phyloP scores from a whole-genome alignment of 2,113 vertebrate genomes.

The Ceuthmochares aereus region DNA sequence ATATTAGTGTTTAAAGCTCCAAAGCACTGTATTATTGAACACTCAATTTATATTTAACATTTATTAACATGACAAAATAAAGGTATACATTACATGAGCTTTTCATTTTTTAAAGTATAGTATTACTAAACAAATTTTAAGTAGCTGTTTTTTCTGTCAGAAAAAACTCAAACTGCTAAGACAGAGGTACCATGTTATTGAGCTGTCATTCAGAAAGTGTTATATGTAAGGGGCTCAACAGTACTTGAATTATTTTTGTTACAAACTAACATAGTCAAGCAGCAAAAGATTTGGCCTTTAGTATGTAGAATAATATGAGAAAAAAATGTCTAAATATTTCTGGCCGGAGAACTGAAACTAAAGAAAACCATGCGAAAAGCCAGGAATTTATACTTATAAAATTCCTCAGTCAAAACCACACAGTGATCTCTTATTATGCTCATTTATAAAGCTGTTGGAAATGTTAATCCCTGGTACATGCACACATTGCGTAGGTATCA shows the following conservation, averaged over 20 bases:
- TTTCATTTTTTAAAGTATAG: not conserved
- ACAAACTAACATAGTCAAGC: slow-evolving; percentile 13
- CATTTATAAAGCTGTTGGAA: slow-evolving; percentile 42
- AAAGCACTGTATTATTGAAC: not conserved
- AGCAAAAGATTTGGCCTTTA: not conserved
- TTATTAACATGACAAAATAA: not conserved
- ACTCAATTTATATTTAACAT: not conserved
- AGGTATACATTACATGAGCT: not conserved
- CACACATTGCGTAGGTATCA: not conserved
- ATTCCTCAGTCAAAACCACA: slow-evolving; percentile 2
- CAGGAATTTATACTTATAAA: slow-evolving; percentile 27
- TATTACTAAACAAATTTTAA: not conserved
- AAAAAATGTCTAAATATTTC: slow-evolving; percentile 4
- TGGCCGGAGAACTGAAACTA: not conserved
- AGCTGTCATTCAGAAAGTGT: slow-evolving; percentile 47
- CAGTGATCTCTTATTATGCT: not conserved
- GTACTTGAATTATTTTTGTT: slow-evolving; percentile 37
- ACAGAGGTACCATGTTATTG: not conserved
- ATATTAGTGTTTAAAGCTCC: not conserved
- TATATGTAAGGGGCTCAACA: not conserved
- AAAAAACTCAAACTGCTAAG: not conserved
- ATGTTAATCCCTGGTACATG: not conserved
- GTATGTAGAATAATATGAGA: not conserved
- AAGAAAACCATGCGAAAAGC: slow-evolving; percentile 33
- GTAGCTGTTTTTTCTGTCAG: not conserved